A percentile compares a stretch with the other conserved stretches of the same genome.
These are phyloP conservation scores for Gymnoscopelus braueri DNA, from an alignment of 2,797 vertebrate genomes.

Conservation along the genomic window DNA sequence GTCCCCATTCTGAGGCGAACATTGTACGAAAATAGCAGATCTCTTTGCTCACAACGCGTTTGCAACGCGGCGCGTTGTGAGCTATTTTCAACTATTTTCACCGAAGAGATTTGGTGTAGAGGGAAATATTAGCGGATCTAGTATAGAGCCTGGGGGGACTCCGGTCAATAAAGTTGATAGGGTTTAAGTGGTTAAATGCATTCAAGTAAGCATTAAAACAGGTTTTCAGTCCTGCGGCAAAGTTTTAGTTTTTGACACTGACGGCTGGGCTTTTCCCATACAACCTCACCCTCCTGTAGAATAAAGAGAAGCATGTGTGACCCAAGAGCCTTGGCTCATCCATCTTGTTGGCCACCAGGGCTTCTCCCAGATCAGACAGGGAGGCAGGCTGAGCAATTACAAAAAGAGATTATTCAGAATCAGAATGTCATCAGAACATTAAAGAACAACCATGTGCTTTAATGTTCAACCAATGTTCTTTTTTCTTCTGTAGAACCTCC, in stretches of 20 bases:
- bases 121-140: too few relatives aligned
- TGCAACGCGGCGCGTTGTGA: too few relatives aligned
- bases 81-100: too few relatives aligned
- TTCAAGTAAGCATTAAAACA: not conserved
- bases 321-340: not conserved
- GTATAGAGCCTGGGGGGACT: too few relatives aligned
- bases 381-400: conserved; percentile 1
- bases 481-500: too few relatives aligned
- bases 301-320: conserved; percentile 3
- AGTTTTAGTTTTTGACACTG: not conserved
- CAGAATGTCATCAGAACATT: conserved; percentile 9
- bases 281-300: not conserved
- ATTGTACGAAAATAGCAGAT: too few relatives aligned
- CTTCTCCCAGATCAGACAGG: not conserved
- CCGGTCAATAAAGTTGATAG: too few relatives aligned
- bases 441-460: too few relatives aligned
- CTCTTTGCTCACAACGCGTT: too few relatives aligned
- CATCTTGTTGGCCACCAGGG: not conserved
- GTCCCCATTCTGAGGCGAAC: too few relatives aligned
- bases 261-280: not conserved
- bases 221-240: not conserved
- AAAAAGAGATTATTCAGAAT: conserved; percentile 6
- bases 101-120: too few relatives aligned
- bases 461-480: too few relatives aligned
- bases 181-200: not conserved